A percentile compares a stretch with the other conserved stretches of the same genome.
These are phyloP conservation scores for Ophioderma brevispina DNA, from an alignment of 35 echinoderm and acorn worm genomes.

Conservation along the genomic window DNA sequence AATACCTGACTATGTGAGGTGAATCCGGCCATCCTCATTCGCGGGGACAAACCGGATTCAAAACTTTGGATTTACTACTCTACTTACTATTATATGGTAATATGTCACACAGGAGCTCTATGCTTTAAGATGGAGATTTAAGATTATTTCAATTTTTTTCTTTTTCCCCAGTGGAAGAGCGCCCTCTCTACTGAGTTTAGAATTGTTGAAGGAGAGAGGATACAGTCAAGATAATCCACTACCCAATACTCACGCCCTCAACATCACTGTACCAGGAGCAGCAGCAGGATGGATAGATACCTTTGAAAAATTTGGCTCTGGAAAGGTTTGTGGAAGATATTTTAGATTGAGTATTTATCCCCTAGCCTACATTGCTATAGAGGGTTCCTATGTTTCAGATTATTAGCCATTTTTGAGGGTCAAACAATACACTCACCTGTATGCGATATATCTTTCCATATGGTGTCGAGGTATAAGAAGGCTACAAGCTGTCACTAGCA, in stretches of 20 bases:
- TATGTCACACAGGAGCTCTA: neutral
- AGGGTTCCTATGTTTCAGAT: too few species aligned
- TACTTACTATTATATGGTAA: neutral
- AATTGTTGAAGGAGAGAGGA: constrained; percentile 45
- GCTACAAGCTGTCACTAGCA: too few species aligned
- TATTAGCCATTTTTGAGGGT: too few species aligned
- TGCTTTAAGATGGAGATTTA: too few species aligned
- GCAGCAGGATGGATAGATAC: constrained; percentile 91
- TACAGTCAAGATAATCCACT: constrained; percentile 39
- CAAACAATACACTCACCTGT: too few species aligned
- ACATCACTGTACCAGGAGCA: constrained; percentile 87
- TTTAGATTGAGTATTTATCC: too few species aligned
- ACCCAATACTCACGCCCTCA: constrained; percentile 55
- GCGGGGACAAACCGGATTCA: too few species aligned
- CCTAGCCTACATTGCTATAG: too few species aligned
- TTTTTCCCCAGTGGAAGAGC: constrained; percentile 59
- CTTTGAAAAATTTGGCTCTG: constrained; percentile 70
- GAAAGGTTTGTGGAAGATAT: constrained; percentile 48
- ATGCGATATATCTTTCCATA: too few species aligned
- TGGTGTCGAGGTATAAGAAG: too few species aligned
- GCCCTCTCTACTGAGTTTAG: constrained; percentile 44
- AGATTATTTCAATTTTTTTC: neutral
- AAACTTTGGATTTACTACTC: neutral
- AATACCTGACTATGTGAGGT: neutral
- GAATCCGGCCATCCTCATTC: too few species aligned